Percentiles rank a stretch among this genome's conserved stretches.
These are phyloP conservation scores for Monochamus alternatus DNA, from an alignment of 2,888 invertebrate species.

Conservation along the genomic window DNA sequence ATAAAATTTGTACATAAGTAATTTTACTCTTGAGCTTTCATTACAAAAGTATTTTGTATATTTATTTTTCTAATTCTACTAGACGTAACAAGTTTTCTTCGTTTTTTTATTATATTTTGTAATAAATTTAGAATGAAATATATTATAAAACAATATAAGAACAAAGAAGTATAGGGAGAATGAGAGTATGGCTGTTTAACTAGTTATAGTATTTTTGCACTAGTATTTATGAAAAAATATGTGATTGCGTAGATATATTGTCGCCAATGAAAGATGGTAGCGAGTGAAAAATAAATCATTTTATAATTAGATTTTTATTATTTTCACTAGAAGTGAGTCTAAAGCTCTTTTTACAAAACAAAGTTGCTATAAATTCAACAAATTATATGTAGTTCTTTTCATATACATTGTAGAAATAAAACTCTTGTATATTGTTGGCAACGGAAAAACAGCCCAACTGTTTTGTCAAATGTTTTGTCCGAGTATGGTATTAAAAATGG, in stretches of 20 bases:
- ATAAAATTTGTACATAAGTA: conserved; percentile 46
- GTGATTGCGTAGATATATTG: conserved; percentile 67
- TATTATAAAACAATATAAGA: conserved; percentile 50
- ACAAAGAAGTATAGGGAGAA: conserved; percentile 57
- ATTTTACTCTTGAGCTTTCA: conserved; percentile 50
- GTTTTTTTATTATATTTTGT: conserved; percentile 52
- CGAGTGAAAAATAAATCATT: conserved; percentile 56
- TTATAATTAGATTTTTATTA: conserved; percentile 42
- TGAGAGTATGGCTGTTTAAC: conserved; percentile 60
- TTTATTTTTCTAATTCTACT: conserved; percentile 52
- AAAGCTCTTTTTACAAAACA: too few relatives aligned
- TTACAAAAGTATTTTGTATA: conserved; percentile 52
- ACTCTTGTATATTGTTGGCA: too few relatives aligned
- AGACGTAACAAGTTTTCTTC: conserved; percentile 52
- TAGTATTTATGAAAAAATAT: conserved; percentile 69
- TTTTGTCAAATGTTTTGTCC: too few relatives aligned
- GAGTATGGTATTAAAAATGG: too few relatives aligned
- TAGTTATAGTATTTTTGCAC: conserved; percentile 71
- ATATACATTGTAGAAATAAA: too few relatives aligned
- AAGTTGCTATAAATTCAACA: too few relatives aligned
- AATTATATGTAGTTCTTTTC: too few relatives aligned
- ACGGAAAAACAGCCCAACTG: too few relatives aligned
- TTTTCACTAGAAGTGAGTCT: neutral
- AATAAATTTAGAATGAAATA: conserved; percentile 50
- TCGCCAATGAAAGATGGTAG: conserved; percentile 62